Conservation (phyloP, 1,140 invertebrate species). For the Rhyacophila brunnea region DNA sequence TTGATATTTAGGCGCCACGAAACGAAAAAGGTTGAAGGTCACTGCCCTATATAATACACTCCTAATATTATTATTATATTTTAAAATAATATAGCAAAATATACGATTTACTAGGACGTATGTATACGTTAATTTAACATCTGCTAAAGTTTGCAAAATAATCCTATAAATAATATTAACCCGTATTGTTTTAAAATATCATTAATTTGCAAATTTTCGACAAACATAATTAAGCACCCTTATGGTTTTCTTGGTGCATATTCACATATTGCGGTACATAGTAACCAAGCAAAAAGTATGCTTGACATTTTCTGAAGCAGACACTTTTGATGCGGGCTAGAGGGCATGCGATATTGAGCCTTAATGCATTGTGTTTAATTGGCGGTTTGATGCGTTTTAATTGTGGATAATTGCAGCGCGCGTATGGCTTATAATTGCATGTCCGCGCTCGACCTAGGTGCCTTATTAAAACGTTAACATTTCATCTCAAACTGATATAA, state of each 20-base stretch:
- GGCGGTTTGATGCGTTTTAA: slow-evolving; percentile 23
- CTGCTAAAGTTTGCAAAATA: neutral
- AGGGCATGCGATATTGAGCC: slow-evolving; percentile 17
- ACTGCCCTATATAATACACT: no score
- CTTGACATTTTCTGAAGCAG: neutral
- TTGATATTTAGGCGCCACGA: no score
- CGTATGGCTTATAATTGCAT: slow-evolving; percentile 18
- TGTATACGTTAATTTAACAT: neutral
- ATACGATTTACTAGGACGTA: neutral
- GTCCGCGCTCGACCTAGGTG: slow-evolving; percentile 1
- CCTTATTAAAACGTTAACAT: slow-evolving; percentile 29
- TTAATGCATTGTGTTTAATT: slow-evolving; percentile 14
- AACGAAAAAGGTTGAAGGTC: no score
- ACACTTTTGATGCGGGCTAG: neutral
- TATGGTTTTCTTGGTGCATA: no score
- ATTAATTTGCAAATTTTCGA: no score
- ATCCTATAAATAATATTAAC: no score
- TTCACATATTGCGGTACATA: no score
- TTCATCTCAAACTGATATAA: slow-evolving; percentile 8
- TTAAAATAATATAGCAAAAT: neutral
- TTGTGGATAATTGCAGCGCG: slow-evolving; percentile 24
- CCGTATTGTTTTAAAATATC: no score
- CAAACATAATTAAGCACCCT: no score
- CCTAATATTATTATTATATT: no score
- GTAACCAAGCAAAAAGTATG: no score